phyloP scores from a whole-genome alignment of 2,113 vertebrate species.

The Cochlearius cochlearius region DNA sequence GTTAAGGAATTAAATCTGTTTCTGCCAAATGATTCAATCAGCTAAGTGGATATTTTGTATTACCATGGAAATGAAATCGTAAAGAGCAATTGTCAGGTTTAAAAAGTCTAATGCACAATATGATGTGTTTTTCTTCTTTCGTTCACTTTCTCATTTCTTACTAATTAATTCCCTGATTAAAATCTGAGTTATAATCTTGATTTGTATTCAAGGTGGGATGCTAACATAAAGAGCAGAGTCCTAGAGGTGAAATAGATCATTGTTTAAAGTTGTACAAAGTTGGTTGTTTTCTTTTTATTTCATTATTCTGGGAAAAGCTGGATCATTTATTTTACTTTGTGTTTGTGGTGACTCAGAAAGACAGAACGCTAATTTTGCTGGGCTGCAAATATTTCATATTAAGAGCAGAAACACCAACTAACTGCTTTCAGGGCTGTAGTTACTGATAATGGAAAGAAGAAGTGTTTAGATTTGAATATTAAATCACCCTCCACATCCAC shows the following conservation, averaged over 20 bases:
- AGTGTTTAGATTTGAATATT: not conserved
- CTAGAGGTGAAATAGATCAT: not conserved
- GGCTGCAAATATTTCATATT: not conserved
- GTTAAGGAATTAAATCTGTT: not conserved
- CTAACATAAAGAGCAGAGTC: not conserved
- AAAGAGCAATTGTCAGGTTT: slow-evolving; percentile 5
- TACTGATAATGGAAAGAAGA: not conserved
- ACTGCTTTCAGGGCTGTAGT: not conserved
- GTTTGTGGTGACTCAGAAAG: not conserved
- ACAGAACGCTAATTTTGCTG: not conserved
- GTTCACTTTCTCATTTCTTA: not conserved
- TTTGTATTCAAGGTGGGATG: not conserved
- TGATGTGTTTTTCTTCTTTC: not conserved
- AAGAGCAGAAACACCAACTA: not conserved
- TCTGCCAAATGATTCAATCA: slow-evolving; percentile 1
- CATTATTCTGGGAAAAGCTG: not conserved
- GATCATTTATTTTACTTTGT: not conserved
- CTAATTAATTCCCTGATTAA: slow-evolving; percentile 29
- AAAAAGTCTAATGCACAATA: not conserved
- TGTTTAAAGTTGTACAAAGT: not conserved
- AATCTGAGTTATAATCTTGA: not conserved
- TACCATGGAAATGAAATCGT: slow-evolving; percentile 12
- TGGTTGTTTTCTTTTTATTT: not conserved
- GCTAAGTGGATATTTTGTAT: not conserved
- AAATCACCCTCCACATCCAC: not conserved